Evolutionary conservation across 2,113 vertebrate species (phyloP), one percentile per base, ranked within the genome.

Genomic region (Porphyrio hochstetteri): DNA sequence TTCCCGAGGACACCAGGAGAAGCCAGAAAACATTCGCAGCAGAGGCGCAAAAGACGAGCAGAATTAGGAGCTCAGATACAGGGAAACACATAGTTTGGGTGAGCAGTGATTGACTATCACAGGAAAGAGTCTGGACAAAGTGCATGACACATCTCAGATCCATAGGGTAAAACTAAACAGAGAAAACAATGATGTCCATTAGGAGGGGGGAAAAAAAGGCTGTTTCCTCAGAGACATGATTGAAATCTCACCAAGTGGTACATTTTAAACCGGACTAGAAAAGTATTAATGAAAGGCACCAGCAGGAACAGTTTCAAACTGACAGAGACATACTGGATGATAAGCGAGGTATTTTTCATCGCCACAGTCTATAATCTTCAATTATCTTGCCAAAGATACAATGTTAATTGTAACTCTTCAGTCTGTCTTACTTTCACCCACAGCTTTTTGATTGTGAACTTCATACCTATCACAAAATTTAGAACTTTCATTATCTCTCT

Each of bases 1-100:
- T 48, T 90, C 72, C 25, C 0, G 0, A 76, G n/a, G 55, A 82
- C 36, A 82, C 13, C 9, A 72, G 0, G 0, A 79, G 25, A 50
- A 65, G 27, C 17, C 46, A 60, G 40, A 74, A 87, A 84, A 56
- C 19, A 33, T 33, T 46, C 3, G 17, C 44, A 3, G 0, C 44
- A 3, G 59, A 91, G 63, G 84, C 69, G 21, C 29, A 86, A 88
- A 82, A 53, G 16, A n/a, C 5, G 18, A 92, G 33, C 40, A 88
- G 25, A 70, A 69, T 46, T 59, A 71, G 38, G 50, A 81, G 5
- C 11, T 1, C 1, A n/a, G 31, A 46, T 19, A 82, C 19, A 87
- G 17, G 11, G 36, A 80, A 87, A 82, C 3, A 16, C 21, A 8
- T 16, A 27, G 33, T 56, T 86, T 76, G 42, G 29, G 50, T 69